Conservation (phyloP, 1,140 invertebrate species). For the Drosophila leontia region DNA sequence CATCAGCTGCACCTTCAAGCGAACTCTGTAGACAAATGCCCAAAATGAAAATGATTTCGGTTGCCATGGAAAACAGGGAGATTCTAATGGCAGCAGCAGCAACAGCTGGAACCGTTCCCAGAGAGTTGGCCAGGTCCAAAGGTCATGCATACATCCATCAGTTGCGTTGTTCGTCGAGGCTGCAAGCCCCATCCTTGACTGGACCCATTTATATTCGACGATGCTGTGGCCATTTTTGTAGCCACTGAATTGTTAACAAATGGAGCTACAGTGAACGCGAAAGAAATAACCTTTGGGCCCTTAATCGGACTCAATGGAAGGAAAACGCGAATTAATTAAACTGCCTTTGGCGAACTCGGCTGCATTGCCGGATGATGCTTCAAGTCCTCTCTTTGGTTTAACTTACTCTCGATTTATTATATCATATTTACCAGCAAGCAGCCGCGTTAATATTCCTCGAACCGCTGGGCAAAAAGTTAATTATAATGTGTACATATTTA, state of each 20-base stretch:
- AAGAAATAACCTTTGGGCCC: not conserved
- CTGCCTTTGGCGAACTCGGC: not conserved
- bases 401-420: not conserved
- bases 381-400: not conserved
- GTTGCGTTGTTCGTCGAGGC: not conserved
- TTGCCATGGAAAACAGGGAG: not conserved
- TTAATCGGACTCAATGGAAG: not conserved
- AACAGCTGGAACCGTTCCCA: constrained; percentile 36
- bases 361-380: not conserved
- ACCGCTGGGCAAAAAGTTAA: constrained; percentile 2
- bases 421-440: constrained; percentile 3
- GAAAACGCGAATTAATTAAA: not conserved
- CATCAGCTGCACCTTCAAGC: not conserved
- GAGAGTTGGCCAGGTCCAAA: not conserved
- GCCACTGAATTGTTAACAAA: constrained; percentile 2
- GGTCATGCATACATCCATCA: constrained; percentile 21
- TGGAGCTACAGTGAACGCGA: not conserved
- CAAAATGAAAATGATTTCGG: not conserved
- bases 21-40: not conserved
- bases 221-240: not conserved
- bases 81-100: constrained; percentile 3
- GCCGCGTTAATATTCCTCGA: not conserved
- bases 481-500: constrained; percentile 36
- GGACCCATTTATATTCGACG: constrained; percentile 8
- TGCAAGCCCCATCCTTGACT: not conserved